Evolutionary conservation across 1,140 invertebrate genomes (phyloP).

Genomic region (Drosophila bipectinata): DNA sequence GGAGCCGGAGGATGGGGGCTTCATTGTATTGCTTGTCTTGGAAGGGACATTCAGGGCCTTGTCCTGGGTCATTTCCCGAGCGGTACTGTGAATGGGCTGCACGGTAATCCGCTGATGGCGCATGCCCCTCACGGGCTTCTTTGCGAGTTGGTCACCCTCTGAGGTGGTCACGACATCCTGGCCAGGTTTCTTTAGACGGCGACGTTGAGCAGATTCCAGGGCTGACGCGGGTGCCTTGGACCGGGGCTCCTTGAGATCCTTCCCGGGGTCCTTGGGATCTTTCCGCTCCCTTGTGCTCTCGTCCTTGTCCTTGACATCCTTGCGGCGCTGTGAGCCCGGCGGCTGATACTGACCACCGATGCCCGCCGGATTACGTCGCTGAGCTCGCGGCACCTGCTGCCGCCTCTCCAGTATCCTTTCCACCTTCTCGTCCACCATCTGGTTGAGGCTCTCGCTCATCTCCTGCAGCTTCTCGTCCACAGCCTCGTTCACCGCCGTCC

Average conservation of each 20-base stretch:
- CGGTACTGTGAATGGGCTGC: neutral
- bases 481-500: constrained; percentile 21
- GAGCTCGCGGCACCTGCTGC: neutral
- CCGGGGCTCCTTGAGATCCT: neutral
- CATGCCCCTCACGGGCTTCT: neutral
- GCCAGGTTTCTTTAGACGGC: neutral
- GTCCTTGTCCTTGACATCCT: neutral
- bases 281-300: neutral
- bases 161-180: neutral
- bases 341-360: neutral
- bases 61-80: neutral
- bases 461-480: constrained; percentile 30
- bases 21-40: neutral
- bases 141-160: neutral
- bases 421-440: constrained; percentile 39
- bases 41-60: neutral
- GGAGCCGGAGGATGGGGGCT: neutral
- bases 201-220: neutral
- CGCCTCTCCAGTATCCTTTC: neutral
- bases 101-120: neutral
- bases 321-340: neutral
- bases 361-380: neutral
- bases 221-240: neutral
- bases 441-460: constrained; percentile 23
- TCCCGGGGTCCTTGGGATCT: neutral